Evolutionary conservation across 2,888 invertebrate species (phyloP), one percentile per base, ranked within the genome.

Genomic region (Metopia argyrocephala): DNA sequence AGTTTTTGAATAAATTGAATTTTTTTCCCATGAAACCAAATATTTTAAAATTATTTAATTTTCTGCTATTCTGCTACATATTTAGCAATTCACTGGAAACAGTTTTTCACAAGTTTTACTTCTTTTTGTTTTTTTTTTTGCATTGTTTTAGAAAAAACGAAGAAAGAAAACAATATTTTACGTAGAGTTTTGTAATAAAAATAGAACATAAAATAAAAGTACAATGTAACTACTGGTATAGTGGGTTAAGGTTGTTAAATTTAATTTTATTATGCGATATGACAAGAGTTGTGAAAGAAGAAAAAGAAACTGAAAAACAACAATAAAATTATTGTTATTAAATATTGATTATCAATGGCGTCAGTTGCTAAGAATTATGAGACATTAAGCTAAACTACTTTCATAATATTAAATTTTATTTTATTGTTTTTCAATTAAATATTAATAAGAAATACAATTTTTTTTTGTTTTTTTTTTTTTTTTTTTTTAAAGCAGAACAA

Each of bases 261-360:
- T 59, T 61, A 23, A 70, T 50, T 70, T 61, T 59, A 50, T 70
- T 59, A 31, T 23, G 18, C 45, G n/a, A n/a, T n/a, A n/a, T n/a
- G 38, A 1, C 38, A 38, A 38, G 38, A 15, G 1, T 2, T 15
- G 38, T 38, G 4, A 38, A 15, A 12, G 38, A 4, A 38, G 15
- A 38, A 38, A 12, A 38, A 38, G 38, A 38, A 38, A 38, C 15
- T 12, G 31, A 12, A 12, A 31, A 38, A 15, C 12, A 38, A 38
- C 15, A 38, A 38, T 15, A 38, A 38, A 9, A 31, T 12, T 12
- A 31, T 31, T 18, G 15, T 61, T 23, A 61, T 61, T 61, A 50
- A 50, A 50, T 23, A 70, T 70, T 61, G 70, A 31, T 61, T 70
- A 50, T 38, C 18, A 15, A 59, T 59, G 23, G 28, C n/a, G 25